Base-by-base conservation (phyloP, 2,797 vertebrate species). In the Botia kubotai region DNA sequence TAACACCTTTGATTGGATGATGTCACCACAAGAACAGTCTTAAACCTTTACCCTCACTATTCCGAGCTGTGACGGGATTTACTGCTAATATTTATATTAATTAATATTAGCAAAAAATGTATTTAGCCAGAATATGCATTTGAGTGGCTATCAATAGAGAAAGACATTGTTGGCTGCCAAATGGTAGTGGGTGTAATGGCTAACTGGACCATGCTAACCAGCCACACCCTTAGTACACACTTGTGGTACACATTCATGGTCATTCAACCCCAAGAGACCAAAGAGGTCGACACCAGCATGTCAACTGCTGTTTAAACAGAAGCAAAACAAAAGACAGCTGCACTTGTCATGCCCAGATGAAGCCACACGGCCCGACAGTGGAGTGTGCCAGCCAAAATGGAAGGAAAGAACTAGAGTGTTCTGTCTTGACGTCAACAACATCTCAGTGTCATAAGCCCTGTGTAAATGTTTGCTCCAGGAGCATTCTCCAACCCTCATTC, bases 391-490 rank as follows among this genome's bases (percentile, higher is more conserved):
- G 46, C 58, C 16, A 50, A 60, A 19, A 50, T 74, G 69, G 63
- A 70, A 33, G 33, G 33, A 33, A 33, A 83, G 62, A 84, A 75
- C 48, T 26, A 62, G 67, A 78, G 69, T 39, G 55, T 69, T 60
- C n/a, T 72, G n/a, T 53, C 29, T 77, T 83, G 77, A 85, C 75
- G 83, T 79, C 82, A 86, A 78, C 66, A 80, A 53, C 80, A 58
- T 75, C 39, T 86, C 69, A 81, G 73, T 80, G 82, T 71, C 75
- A 52, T 55, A 71, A 46, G 4, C 62, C 69, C 68, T 7, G 63
- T 71, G 69, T 82, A 82, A 83, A 83, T 78, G 79, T 85, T 87
- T 74, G 79, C 72, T 87, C 72, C 43, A 8, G 33, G 79, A 82
- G 81, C 80, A 75, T 84, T 84, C 83, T 63, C 72, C 77, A 81